phyloP scores from a whole-genome alignment of 2,888 invertebrate species.

The Hemistola chrysoprasaria region DNA sequence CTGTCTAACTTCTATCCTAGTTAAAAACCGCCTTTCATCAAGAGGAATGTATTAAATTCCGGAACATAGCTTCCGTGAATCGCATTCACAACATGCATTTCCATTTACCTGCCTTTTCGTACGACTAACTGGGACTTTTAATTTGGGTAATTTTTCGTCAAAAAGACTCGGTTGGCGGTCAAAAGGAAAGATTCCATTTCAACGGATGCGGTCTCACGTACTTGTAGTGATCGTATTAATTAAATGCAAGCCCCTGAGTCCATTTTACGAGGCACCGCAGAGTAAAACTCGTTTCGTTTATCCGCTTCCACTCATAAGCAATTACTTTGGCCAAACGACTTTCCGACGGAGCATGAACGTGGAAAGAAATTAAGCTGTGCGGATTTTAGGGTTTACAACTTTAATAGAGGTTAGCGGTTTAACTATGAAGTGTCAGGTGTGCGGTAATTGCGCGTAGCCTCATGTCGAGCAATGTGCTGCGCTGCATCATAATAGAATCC shows the following conservation, averaged over 20 bases:
- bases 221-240: constrained; percentile 73
- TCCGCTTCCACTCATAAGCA: constrained; percentile 79
- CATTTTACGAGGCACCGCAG: constrained; percentile 71
- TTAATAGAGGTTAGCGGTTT: constrained; percentile 58
- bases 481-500: constrained; percentile 17
- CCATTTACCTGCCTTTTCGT: constrained; percentile 37
- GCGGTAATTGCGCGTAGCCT: constrained; percentile 19
- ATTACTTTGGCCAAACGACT: constrained; percentile 75
- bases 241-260: constrained; percentile 78
- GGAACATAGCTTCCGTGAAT: constrained; percentile 28
- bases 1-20: constrained; percentile 12
- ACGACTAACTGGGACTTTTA: constrained; percentile 45
- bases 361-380: constrained; percentile 71
- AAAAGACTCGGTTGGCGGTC: constrained; percentile 59
- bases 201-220: constrained; percentile 67
- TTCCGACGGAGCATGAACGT: constrained; percentile 63
- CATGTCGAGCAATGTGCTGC: constrained; percentile 15
- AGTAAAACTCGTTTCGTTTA: constrained; percentile 76
- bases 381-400: constrained; percentile 63
- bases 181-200: constrained; percentile 70
- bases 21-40: constrained; percentile 6
- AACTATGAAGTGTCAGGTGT: constrained; percentile 41
- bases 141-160: constrained; percentile 57
- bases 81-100: constrained; percentile 37
- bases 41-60: constrained; percentile 15